Percentiles rank a stretch among this genome's conserved stretches.
These are phyloP conservation scores for Plotosus lineatus DNA, from an alignment of 2,113 vertebrate species.

Conservation along the genomic window DNA sequence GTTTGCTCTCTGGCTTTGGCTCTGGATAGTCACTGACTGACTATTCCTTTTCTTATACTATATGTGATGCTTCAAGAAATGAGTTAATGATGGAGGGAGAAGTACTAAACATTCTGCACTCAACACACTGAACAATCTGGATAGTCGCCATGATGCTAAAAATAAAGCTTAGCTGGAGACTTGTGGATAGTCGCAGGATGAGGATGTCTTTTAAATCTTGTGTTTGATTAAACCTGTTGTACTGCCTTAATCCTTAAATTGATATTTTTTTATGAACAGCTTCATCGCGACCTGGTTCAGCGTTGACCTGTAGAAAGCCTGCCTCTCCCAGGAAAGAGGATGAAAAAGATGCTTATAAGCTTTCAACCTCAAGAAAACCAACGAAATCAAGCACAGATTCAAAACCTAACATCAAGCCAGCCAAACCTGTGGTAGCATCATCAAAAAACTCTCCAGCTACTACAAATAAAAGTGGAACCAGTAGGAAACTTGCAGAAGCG, in stretches of 20 bases:
- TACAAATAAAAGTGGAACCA: conserved; percentile 61
- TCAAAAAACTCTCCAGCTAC: conserved; percentile 49
- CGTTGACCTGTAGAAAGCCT: conserved; percentile 72
- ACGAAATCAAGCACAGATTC: conserved; percentile 66
- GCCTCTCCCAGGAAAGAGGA: conserved; percentile 84
- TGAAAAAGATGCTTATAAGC: conserved; percentile 68
- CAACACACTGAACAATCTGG: too few species aligned
- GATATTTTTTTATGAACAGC: conserved; percentile 66
- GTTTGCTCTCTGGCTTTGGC: too few species aligned
- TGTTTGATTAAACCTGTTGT: neutral
- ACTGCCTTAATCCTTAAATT: neutral
- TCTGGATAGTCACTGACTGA: too few species aligned
- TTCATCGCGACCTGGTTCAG: conserved; percentile 68
- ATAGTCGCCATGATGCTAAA: too few species aligned
- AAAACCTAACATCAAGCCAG: conserved; percentile 75
- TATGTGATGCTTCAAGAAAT: too few species aligned
- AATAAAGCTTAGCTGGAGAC: too few species aligned
- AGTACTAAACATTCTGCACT: too few species aligned
- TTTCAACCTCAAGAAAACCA: conserved; percentile 75
- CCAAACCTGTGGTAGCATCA: conserved; percentile 62
- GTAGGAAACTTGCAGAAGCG: conserved; percentile 60
- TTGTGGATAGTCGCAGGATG: too few species aligned
- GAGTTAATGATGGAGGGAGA: too few species aligned
- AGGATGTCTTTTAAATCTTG: neutral
- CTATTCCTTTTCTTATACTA: too few species aligned